Conservation (phyloP, 2,113 vertebrate genomes). For the Zosterops japonicus region DNA sequence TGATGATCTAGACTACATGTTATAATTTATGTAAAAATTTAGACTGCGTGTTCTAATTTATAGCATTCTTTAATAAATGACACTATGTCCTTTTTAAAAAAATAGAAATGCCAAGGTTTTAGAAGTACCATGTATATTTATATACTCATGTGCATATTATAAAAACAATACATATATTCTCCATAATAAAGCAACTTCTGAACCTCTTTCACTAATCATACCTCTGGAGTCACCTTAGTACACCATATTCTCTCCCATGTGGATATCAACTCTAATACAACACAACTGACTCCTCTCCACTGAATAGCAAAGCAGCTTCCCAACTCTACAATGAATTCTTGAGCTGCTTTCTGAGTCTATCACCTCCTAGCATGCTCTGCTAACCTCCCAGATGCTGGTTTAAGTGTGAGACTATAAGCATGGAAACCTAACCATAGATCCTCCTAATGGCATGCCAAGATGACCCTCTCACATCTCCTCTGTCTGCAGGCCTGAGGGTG, state of each 20-base stretch:
- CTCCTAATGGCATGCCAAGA: not conserved
- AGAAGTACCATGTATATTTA: not conserved
- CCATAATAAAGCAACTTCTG: not conserved
- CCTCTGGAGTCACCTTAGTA: not conserved
- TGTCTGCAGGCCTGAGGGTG: fast-evolving
- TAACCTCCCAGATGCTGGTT: not conserved
- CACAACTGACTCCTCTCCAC: not conserved
- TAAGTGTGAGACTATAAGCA: not conserved
- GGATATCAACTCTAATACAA: not conserved
- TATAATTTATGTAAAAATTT: not conserved
- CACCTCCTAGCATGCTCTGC: not conserved
- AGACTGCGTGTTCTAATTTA: not conserved
- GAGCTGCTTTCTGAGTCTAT: not conserved
- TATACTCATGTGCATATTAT: fast-evolving
- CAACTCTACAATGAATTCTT: not conserved
- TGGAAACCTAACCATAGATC: not conserved
- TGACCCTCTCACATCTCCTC: not conserved
- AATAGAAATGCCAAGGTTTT: not conserved
- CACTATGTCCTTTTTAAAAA: not conserved
- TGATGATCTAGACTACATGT: not conserved
- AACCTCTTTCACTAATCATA: not conserved
- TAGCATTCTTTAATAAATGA: not conserved
- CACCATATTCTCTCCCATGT: not conserved
- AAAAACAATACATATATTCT: not conserved
- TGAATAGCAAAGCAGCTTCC: not conserved